Conservation (phyloP, 2,888 invertebrate species). For the Bembecia ichneumoniformis region DNA sequence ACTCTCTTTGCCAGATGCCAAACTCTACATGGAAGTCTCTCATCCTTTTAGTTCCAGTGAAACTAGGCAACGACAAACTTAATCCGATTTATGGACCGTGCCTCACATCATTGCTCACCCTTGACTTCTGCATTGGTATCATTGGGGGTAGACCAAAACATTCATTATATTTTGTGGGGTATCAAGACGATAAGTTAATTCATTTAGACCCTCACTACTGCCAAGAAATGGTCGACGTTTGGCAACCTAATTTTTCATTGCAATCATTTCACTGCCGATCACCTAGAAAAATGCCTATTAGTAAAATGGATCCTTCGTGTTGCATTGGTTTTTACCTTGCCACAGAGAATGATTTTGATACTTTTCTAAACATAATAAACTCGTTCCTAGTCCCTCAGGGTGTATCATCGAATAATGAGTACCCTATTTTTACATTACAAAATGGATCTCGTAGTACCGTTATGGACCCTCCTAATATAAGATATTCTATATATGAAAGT, state of each 20-base stretch:
- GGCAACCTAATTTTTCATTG: slow-evolving; percentile 82
- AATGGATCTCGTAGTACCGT: slow-evolving; percentile 78
- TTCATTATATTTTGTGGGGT: slow-evolving; percentile 94
- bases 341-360: slow-evolving; percentile 82
- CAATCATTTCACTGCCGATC: slow-evolving; percentile 89
- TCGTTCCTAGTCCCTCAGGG: slow-evolving; percentile 66
- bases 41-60: slow-evolving; percentile 86
- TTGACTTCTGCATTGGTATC: slow-evolving; percentile 89
- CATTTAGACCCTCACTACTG: slow-evolving; percentile 96
- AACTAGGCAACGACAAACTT: slow-evolving; percentile 88
- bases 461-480: slow-evolving; percentile 68
- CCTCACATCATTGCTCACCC: slow-evolving; percentile 82
- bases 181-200: slow-evolving; percentile 92
- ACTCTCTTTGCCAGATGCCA: slow-evolving; percentile 73
- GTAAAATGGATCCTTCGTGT: slow-evolving; percentile 93
- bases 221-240: slow-evolving; percentile 90
- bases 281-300: slow-evolving; percentile 86
- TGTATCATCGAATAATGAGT: slow-evolving; percentile 71
- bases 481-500: slow-evolving; percentile 68
- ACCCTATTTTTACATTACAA: slow-evolving; percentile 87
- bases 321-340: slow-evolving; percentile 91
- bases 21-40: slow-evolving; percentile 81
- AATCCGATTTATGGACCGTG: slow-evolving; percentile 89
- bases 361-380: slow-evolving; percentile 79
- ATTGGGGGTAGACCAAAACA: slow-evolving; percentile 95